These are phyloP conservation scores for Slavum lentiscoides DNA, from an alignment of 2,888 invertebrate species.

Conservation along the genomic window DNA sequence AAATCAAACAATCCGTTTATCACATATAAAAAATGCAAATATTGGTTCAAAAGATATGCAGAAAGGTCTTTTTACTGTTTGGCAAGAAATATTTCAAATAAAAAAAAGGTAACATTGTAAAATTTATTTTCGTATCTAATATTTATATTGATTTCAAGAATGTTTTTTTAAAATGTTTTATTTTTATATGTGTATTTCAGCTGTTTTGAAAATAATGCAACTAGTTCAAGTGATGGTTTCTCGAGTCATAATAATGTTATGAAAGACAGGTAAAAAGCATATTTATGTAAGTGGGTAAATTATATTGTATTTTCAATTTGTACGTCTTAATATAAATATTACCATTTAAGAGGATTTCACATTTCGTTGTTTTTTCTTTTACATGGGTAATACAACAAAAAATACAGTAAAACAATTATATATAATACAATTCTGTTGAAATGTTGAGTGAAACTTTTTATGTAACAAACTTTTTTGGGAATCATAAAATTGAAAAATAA, in stretches of 20 bases:
- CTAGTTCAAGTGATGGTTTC: slow-evolving; percentile 20
- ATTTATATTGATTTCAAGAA: background rate
- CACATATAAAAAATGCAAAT: slow-evolving; percentile 68
- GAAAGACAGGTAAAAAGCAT: slow-evolving; percentile 47
- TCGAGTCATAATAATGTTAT: slow-evolving; percentile 44
- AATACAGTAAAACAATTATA: too few relatives aligned
- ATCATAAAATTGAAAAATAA: too few relatives aligned
- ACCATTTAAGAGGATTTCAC: too few relatives aligned
- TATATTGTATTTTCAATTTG: too few relatives aligned
- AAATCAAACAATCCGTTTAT: slow-evolving; percentile 61
- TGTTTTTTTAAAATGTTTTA: background rate
- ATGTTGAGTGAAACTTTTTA: too few relatives aligned
- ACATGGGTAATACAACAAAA: too few relatives aligned
- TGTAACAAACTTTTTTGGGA: too few relatives aligned
- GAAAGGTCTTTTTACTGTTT: slow-evolving; percentile 81
- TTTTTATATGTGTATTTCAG: slow-evolving; percentile 17
- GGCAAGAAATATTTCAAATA: slow-evolving; percentile 78
- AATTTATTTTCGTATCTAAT: slow-evolving; percentile 1
- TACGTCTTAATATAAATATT: too few relatives aligned
- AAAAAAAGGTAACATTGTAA: slow-evolving; percentile 56
- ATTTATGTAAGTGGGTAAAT: background rate
- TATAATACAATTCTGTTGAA: too few relatives aligned
- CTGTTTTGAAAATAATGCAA: slow-evolving; percentile 32
- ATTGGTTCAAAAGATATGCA: slow-evolving; percentile 87
- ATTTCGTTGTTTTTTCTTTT: too few relatives aligned